Evolutionary conservation across 2,113 vertebrate genomes (phyloP).

Genomic region (Baryphthengus martii): DNA sequence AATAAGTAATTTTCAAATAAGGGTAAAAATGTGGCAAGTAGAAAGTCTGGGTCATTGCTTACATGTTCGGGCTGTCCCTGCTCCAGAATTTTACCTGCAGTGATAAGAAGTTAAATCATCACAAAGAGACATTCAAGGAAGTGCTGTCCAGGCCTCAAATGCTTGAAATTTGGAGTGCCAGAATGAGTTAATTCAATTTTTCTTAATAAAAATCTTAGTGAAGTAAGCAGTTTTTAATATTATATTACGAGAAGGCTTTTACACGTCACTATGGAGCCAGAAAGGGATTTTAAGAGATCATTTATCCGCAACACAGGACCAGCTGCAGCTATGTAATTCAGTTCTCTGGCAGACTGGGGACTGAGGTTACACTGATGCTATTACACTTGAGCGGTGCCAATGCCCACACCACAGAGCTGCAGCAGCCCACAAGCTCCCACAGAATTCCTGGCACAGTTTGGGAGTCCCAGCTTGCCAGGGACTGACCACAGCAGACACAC

Average conservation of each 20-base stretch:
- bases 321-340: background rate
- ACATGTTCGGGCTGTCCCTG: background rate
- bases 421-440: background rate
- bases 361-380: background rate
- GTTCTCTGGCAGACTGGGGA: background rate
- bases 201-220: background rate
- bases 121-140: background rate
- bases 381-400: background rate
- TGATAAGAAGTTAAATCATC: background rate
- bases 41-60: background rate
- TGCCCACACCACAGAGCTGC: accelerated
- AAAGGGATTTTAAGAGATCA: background rate
- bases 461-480: background rate
- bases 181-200: background rate
- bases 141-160: background rate
- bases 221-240: background rate
- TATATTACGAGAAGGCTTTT: accelerated
- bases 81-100: background rate
- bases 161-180: background rate
- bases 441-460: background rate
- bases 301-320: background rate
- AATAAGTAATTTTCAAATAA: background rate
- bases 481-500: background rate
- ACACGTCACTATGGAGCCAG: background rate
- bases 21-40: background rate